Percentiles rank a stretch among this genome's conserved stretches.
phyloP scores from a whole-genome alignment of 2,797 vertebrate genomes.

The Pipistrellus pipistrellus region DNA sequence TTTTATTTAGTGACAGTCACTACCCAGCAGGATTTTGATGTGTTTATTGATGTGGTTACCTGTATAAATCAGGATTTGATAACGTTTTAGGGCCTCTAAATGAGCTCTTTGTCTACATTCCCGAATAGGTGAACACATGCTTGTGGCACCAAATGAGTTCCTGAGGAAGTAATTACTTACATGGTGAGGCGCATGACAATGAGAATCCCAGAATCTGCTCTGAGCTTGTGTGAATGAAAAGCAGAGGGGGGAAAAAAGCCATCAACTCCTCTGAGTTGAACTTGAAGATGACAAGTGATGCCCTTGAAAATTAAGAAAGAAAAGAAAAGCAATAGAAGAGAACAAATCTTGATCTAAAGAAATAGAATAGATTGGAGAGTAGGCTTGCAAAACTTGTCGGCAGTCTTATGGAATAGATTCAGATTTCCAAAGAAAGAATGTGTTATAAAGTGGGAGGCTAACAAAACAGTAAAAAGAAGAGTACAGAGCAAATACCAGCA shows the following conservation, averaged over 20 bases:
- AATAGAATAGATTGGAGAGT: not conserved
- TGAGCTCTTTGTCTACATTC: slow-evolving; percentile 57
- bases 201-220: slow-evolving; percentile 34
- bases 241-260: not conserved
- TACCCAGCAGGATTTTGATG: slow-evolving; percentile 64
- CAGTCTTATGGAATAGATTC: not conserved
- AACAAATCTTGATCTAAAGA: not conserved
- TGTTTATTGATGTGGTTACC: slow-evolving; percentile 50
- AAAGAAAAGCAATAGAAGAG: not conserved
- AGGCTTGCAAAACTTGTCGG: not conserved
- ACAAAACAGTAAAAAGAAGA: not conserved
- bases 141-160: slow-evolving; percentile 60
- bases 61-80: slow-evolving; percentile 69
- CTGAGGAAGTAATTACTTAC: slow-evolving; percentile 68
- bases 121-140: slow-evolving; percentile 60
- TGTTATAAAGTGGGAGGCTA: not conserved
- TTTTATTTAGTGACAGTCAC: slow-evolving; percentile 50
- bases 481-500: not conserved
- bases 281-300: not conserved
- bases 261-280: not conserved
- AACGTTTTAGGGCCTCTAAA: slow-evolving; percentile 60
- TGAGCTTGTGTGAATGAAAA: slow-evolving; percentile 55
- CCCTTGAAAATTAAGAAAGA: slow-evolving; percentile 6
- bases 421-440: not conserved
- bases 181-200: slow-evolving; percentile 63